Evolutionary conservation across 23 tunicate species (phyloP).

Genomic region (Trididemnum clinides): DNA sequence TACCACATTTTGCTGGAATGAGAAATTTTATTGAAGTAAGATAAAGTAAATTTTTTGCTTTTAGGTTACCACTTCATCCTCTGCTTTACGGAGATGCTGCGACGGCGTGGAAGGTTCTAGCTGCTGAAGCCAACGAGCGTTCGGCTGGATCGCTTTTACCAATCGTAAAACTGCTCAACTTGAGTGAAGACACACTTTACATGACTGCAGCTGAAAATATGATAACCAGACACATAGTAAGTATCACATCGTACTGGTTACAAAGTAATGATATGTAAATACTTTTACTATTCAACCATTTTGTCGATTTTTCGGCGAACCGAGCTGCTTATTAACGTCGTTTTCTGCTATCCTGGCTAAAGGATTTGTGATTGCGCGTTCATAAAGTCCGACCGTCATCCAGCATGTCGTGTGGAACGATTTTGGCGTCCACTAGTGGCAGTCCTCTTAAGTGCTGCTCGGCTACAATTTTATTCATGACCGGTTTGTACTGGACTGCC

Average conservation of each 20-base stretch:
- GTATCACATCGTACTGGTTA: not conserved
- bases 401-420: no score
- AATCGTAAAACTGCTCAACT: conserved; percentile 42
- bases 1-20: no score
- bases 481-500: no score
- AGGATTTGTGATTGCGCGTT: no score
- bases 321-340: not conserved
- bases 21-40: no score
- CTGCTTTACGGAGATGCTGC: conserved; percentile 62
- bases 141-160: conserved; percentile 45
- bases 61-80: conserved; percentile 75
- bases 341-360: no score
- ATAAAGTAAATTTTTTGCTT: not conserved
- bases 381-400: no score
- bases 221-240: conserved; percentile 21
- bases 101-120: conserved; percentile 58
- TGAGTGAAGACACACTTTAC: conserved; percentile 48
- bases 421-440: no score
- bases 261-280: not conserved
- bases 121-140: conserved; percentile 48
- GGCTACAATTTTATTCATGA: no score
- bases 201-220: conserved; percentile 59
- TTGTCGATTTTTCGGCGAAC: not conserved
- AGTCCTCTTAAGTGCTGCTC: no score
- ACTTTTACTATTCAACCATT: not conserved